phyloP scores from a whole-genome alignment of 1,140 invertebrate species.

The Holcopasites calliopsidis region DNA sequence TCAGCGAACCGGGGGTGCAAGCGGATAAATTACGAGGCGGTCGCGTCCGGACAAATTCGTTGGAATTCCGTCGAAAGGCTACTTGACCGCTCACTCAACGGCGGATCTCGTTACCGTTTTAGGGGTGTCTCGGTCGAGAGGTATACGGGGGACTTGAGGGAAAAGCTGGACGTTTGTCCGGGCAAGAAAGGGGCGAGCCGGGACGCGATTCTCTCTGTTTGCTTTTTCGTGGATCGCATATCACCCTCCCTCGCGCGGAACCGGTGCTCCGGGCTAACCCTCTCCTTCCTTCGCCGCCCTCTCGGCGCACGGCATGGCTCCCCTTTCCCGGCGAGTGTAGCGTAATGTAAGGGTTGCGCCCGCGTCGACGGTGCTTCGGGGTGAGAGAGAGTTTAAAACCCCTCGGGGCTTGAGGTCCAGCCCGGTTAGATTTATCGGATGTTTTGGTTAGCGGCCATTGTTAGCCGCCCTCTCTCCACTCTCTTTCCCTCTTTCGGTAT shows the following conservation, averaged over 20 bases:
- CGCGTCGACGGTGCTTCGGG: conserved; percentile 68
- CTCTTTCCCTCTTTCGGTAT: conserved; percentile 63
- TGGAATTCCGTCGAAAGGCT: conserved; percentile 60
- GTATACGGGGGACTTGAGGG: conserved; percentile 29
- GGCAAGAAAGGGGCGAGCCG: conserved; percentile 28
- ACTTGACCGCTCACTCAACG: conserved; percentile 49
- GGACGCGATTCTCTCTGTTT: conserved; percentile 69
- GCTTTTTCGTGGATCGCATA: conserved; percentile 74
- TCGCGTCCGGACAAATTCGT: conserved; percentile 68
- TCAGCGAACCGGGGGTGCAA: background rate
- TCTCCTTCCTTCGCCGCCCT: conserved; percentile 50
- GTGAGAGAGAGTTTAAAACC: conserved; percentile 78
- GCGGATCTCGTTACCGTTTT: conserved; percentile 55
- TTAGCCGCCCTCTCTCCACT: conserved; percentile 69
- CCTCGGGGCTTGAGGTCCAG: conserved; percentile 78
- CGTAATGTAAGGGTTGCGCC: conserved; percentile 79
- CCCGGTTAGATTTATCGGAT: conserved; percentile 80
- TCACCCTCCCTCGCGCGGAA: conserved; percentile 55
- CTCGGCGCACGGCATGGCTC: conserved; percentile 66
- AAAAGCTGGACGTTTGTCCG: conserved; percentile 21
- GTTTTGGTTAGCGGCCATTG: conserved; percentile 81
- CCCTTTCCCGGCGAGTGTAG: conserved; percentile 68
- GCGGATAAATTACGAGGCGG: conserved; percentile 67
- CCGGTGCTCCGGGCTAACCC: conserved; percentile 42
- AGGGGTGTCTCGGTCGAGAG: conserved; percentile 21